Percentiles rank a stretch among this genome's conserved stretches.
Evolutionary conservation across 2,797 vertebrate species (phyloP).

Genomic region (Chelon labrosus): DNA sequence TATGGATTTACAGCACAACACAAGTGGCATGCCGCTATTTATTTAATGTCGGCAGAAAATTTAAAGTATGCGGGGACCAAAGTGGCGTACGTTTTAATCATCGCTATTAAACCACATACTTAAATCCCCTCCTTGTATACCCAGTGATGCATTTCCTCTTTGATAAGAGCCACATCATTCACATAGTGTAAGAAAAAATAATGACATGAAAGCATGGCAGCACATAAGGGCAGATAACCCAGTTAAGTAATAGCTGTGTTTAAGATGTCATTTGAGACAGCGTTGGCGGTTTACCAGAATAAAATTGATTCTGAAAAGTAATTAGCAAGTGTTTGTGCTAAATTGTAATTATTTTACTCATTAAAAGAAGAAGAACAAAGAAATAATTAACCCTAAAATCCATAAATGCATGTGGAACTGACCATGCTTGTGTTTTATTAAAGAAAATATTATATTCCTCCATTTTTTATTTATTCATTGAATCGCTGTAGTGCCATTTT

Average conservation of each 20-base stretch:
- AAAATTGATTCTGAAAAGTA: conserved; percentile 11
- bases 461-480: not conserved
- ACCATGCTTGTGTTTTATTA: not conserved
- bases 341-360: not conserved
- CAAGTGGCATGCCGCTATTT: conserved; percentile 51
- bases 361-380: no score
- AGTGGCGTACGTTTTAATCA: not conserved
- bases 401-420: no score
- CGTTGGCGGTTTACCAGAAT: not conserved
- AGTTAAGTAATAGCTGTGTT: conserved; percentile 11
- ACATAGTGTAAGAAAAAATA: no score
- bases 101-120: no score
- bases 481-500: not conserved
- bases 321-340: not conserved
- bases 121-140: no score
- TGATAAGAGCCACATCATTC: no score
- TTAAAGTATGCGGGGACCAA: conserved; percentile 23
- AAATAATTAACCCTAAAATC: not conserved
- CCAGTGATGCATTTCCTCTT: no score
- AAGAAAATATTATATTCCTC: not conserved
- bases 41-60: conserved; percentile 39
- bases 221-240: no score
- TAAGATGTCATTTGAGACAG: not conserved
- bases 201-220: no score
- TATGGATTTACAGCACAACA: conserved; percentile 66